Conservation (phyloP, 2,113 vertebrate genomes). For the Solenodon paradoxus region DNA sequence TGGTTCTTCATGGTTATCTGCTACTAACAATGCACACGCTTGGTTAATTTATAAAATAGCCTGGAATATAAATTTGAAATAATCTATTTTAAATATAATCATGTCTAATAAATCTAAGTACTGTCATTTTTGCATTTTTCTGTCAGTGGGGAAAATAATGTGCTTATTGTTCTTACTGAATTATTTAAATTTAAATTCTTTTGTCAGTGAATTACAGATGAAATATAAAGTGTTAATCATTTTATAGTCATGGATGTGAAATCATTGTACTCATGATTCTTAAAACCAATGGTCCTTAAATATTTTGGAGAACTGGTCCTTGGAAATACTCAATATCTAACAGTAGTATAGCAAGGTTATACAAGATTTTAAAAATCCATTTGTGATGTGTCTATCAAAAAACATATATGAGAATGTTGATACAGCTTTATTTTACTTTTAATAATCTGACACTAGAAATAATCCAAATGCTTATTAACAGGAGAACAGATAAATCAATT, state of each 20-base stretch:
- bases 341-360: background rate
- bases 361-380: background rate
- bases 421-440: background rate
- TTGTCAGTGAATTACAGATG: background rate
- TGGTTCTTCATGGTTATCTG: background rate
- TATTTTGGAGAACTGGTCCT: background rate
- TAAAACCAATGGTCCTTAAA: background rate
- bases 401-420: background rate
- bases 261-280: background rate
- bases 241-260: background rate
- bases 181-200: background rate
- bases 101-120: background rate
- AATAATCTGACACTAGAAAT: constrained; percentile 13
- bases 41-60: background rate
- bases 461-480: background rate
- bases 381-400: background rate
- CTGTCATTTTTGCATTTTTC: background rate
- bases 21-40: background rate
- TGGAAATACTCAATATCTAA: background rate
- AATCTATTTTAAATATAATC: background rate
- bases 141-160: background rate
- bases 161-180: background rate
- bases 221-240: background rate
- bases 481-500: background rate
- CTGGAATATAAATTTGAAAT: background rate